Conservation (phyloP, 2,113 vertebrate genomes). For the Alaudala cheleensis region DNA sequence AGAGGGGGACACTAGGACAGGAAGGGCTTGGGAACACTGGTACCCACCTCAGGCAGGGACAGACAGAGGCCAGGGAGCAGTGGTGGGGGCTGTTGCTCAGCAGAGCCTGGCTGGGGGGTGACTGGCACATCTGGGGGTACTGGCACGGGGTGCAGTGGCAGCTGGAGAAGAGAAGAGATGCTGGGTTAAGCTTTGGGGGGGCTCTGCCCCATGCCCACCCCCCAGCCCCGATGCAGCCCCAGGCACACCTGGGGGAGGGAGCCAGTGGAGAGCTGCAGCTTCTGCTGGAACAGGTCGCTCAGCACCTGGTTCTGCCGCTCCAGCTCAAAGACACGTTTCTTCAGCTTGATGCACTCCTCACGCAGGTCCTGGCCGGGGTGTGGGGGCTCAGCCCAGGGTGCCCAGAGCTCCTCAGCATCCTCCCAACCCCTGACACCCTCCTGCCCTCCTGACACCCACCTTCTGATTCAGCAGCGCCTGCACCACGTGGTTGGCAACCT, state of each 20-base stretch:
- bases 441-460: constrained; percentile 67
- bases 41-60: constrained; percentile 72
- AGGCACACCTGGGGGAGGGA: constrained; percentile 84
- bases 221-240: background rate
- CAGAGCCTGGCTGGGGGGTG: constrained; percentile 8
- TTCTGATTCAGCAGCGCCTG: constrained; percentile 95
- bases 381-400: background rate
- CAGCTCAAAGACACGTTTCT: constrained; percentile 93
- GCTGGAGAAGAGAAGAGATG: background rate
- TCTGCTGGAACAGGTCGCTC: constrained; percentile 92
- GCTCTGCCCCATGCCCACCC: background rate
- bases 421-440: rapidly evolving
- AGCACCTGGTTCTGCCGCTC: constrained; percentile 93
- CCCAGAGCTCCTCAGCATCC: rapidly evolving
- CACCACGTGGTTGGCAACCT: constrained; percentile 97
- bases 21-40: rapidly evolving
- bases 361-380: constrained; percentile 83
- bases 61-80: constrained; percentile 46
- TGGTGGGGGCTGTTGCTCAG: background rate
- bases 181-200: background rate
- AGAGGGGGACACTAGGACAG: rapidly evolving
- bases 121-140: background rate
- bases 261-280: constrained; percentile 83
- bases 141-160: constrained; percentile 30
- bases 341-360: constrained; percentile 96